Evolutionary conservation across 2,797 vertebrate species (phyloP).

Genomic region (Neostethus bicornis): DNA sequence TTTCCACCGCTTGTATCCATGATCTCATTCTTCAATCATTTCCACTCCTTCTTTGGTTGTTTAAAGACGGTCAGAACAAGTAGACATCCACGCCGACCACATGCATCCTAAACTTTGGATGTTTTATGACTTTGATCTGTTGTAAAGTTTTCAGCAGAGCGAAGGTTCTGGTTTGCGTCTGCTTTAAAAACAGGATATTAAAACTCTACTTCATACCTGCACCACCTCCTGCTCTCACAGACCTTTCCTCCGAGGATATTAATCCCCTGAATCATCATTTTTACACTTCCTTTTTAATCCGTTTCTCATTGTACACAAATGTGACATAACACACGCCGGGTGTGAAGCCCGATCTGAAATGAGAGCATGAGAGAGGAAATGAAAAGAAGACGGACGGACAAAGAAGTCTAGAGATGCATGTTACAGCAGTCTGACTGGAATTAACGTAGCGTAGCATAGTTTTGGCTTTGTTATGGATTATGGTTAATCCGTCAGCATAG

Average conservation of each 20-base stretch:
- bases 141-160: conserved; percentile 19
- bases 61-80: too few relatives aligned
- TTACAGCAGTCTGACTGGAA: conserved; percentile 60
- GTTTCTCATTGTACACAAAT: conserved; percentile 47
- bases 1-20: too few relatives aligned
- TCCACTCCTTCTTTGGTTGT: too few relatives aligned
- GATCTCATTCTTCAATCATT: too few relatives aligned
- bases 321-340: conserved; percentile 43
- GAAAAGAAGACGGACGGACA: conserved; percentile 17
- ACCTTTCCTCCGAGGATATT: conserved; percentile 64
- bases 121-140: conserved; percentile 40
- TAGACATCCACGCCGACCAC: too few relatives aligned
- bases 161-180: conserved; percentile 45
- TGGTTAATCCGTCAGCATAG: conserved; percentile 73
- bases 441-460: conserved; percentile 67
- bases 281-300: conserved; percentile 5
- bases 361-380: conserved; percentile 31
- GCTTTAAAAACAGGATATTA: conserved; percentile 72
- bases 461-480: conserved; percentile 78
- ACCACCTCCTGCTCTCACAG: conserved; percentile 60
- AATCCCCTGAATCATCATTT: conserved; percentile 48
- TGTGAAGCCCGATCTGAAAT: conserved; percentile 50
- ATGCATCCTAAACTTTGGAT: conserved; percentile 13
- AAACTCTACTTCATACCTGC: conserved; percentile 73
- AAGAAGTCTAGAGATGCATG: conserved; percentile 43